Conservation (phyloP, 2,888 invertebrate genomes). For the Cartodere bifasciata region DNA sequence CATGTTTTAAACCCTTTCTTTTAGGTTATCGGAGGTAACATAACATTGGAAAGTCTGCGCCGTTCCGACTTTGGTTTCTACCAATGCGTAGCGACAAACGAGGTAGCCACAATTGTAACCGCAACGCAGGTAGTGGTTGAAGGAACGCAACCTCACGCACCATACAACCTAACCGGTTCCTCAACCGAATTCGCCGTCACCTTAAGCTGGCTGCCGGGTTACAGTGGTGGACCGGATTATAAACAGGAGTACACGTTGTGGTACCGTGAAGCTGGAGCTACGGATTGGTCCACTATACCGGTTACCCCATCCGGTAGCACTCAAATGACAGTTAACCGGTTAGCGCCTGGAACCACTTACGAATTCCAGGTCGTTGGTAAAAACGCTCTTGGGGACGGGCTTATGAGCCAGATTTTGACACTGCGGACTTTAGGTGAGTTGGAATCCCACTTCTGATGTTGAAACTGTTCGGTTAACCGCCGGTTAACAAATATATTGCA, state of each 20-base stretch:
- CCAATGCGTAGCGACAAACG: slow-evolving; percentile 90
- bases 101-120: slow-evolving; percentile 89
- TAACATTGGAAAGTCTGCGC: slow-evolving; percentile 78
- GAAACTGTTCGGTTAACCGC: too few species aligned
- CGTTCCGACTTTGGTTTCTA: slow-evolving; percentile 89
- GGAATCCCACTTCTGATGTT: too few species aligned
- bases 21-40: slow-evolving; percentile 76
- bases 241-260: slow-evolving; percentile 92
- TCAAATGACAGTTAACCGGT: slow-evolving; percentile 76
- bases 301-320: slow-evolving; percentile 89
- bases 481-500: too few species aligned
- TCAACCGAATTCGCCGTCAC: too few species aligned
- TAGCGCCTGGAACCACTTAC: slow-evolving; percentile 82
- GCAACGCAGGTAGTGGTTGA: slow-evolving; percentile 82
- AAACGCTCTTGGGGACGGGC: slow-evolving; percentile 88
- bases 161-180: slow-evolving; percentile 82
- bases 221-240: slow-evolving; percentile 90
- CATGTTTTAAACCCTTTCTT: too few species aligned
- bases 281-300: slow-evolving; percentile 87
- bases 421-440: slow-evolving; percentile 77
- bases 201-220: slow-evolving; percentile 83
- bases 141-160: slow-evolving; percentile 94
- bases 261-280: slow-evolving; percentile 79
- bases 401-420: slow-evolving; percentile 88
- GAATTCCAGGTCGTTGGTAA: slow-evolving; percentile 94